phyloP scores from a whole-genome alignment of 2,888 invertebrate species.

The Allacma fusca region DNA sequence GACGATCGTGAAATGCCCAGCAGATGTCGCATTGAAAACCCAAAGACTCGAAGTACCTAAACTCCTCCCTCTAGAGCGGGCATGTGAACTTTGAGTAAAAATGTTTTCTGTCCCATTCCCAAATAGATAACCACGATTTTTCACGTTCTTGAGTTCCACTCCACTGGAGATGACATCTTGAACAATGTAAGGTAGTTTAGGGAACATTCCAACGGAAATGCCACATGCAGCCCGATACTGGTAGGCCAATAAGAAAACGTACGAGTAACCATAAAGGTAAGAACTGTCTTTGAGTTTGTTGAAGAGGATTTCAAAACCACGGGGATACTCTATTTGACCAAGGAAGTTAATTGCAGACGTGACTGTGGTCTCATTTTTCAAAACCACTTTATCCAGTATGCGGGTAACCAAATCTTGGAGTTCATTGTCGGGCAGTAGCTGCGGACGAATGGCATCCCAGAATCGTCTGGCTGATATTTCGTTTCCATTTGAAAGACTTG shows the following conservation, averaged over 20 bases:
- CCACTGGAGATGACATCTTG: slow-evolving; percentile 26
- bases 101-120: slow-evolving; percentile 7
- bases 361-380: neutral
- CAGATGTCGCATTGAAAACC: slow-evolving; percentile 7
- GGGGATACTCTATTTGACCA: neutral
- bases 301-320: slow-evolving; percentile 1
- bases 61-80: neutral
- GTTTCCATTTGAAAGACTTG: slow-evolving; percentile 21
- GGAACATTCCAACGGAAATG: neutral
- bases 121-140: slow-evolving; percentile 19
- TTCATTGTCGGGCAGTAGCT: neutral
- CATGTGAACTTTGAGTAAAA: neutral
- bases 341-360: neutral
- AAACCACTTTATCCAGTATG: neutral
- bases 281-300: neutral
- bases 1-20: neutral
- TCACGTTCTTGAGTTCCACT: slow-evolving; percentile 18
- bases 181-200: slow-evolving; percentile 24
- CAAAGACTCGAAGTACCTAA: neutral
- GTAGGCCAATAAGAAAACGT: slow-evolving; percentile 27
- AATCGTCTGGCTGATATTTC: slow-evolving; percentile 8
- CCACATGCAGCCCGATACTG: slow-evolving; percentile 25
- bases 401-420: neutral
- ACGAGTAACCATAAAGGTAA: neutral
- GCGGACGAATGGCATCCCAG: slow-evolving; percentile 23